A percentile compares a stretch with the other conserved stretches of the same genome.
Evolutionary conservation across 2,797 vertebrate species (phyloP).

Genomic region (Pipistrellus kuhlii): DNA sequence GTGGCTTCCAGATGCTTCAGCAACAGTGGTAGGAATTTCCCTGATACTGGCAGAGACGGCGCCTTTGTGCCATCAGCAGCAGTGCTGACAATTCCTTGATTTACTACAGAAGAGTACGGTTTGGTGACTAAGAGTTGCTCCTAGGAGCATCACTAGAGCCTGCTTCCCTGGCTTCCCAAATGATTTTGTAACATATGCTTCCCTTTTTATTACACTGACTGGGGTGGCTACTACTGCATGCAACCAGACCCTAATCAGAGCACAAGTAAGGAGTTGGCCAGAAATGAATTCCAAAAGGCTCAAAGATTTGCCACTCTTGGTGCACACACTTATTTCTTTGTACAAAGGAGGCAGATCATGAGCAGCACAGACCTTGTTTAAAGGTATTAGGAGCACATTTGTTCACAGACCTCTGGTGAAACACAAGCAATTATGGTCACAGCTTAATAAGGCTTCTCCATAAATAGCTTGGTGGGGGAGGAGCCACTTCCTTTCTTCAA

Average conservation of each 20-base stretch:
- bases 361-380: background rate
- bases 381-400: background rate
- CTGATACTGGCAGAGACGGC: background rate
- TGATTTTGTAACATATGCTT: background rate
- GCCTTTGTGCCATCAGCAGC: background rate
- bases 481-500: background rate
- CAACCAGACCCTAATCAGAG: background rate
- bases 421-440: background rate
- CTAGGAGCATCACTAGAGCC: background rate
- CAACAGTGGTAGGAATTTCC: background rate
- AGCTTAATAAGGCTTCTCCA: background rate
- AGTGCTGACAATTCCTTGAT: background rate
- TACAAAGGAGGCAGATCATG: background rate
- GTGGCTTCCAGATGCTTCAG: background rate
- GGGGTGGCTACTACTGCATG: accelerated
- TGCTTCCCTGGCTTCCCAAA: background rate
- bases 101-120: background rate
- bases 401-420: background rate
- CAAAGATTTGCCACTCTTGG: background rate
- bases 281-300: background rate
- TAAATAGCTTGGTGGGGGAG: background rate
- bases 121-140: background rate
- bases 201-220: background rate
- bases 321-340: background rate
- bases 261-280: background rate